Evolutionary conservation across 2,888 invertebrate genomes (phyloP).

Genomic region (Gymnoscelis rufifasciata): DNA sequence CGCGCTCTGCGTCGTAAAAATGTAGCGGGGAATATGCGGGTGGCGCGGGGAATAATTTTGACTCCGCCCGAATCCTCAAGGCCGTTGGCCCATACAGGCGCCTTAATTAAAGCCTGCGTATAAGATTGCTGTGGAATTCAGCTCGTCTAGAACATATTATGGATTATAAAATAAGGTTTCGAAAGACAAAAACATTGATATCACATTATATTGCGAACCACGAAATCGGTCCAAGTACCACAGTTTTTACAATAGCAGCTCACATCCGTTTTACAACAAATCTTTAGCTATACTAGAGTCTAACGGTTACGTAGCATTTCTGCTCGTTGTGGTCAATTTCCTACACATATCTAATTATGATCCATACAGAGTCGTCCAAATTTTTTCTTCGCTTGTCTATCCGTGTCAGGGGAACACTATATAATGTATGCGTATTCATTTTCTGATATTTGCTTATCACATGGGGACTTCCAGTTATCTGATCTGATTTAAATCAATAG

Average conservation of each 20-base stretch:
- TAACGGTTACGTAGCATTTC: slow-evolving; percentile 52
- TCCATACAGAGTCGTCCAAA: slow-evolving; percentile 26
- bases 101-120: no score
- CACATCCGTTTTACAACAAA: slow-evolving; percentile 66
- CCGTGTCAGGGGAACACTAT: slow-evolving; percentile 21
- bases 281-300: slow-evolving; percentile 55
- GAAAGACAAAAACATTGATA: slow-evolving; percentile 1
- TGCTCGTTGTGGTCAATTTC: slow-evolving; percentile 46
- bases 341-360: slow-evolving; percentile 44
- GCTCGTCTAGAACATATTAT: neutral
- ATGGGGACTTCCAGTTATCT: neutral
- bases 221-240: slow-evolving; percentile 52
- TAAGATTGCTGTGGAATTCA: neutral
- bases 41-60: no score
- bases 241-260: slow-evolving; percentile 49
- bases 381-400: slow-evolving; percentile 24
- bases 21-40: no score
- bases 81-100: no score
- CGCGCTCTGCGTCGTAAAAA: no score
- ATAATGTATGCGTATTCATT: neutral
- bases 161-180: neutral
- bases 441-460: neutral
- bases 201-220: slow-evolving; percentile 24
- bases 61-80: no score
- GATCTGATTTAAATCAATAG: neutral